Evolutionary conservation across 2,113 vertebrate species (phyloP), one percentile per base, ranked within the genome.

Genomic region (Gracilinanus agilis): DNA sequence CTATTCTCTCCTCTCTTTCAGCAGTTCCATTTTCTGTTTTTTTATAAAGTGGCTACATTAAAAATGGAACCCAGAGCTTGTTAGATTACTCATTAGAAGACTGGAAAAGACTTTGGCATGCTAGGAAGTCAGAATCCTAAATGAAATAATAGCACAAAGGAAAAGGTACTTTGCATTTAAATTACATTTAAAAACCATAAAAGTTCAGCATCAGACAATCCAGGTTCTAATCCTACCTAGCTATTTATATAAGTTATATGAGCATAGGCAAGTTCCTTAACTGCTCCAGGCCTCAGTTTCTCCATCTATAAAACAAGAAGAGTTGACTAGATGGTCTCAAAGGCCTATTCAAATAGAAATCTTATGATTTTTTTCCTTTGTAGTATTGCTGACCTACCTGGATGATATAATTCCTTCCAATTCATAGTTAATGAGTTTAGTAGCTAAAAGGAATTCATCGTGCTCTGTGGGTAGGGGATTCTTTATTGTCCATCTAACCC

Each of bases 1-100:
- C 90, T 97, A 96, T 96, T 96, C 95, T 88, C 88, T 98, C 94
- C 88, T 97, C 67, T 95, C n/a, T 10, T 40, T 83, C 19, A 54
- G 7, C 67, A 40, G n/a, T 83, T 0, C 0, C 58, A 55, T 96
- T 88, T 92, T 56, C 75, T 3, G 0, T 97, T 96, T 97, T 96
- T 90, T 95, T 96, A 75, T 0, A 0, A 0, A 90, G 96, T 92
- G 19, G 75, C 93, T 90, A 40, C 44, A 2, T 40, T 40, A 0
- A 0, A 1, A 89, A 92, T 92, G 0, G 0, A 21, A 67, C 89
- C 56, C 49, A 55, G 92, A 0, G 40, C 93, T 92, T 94, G 93
- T 44, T 2, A 91, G 92, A 53, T 55, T 9, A n/a, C 89, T 93
- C 0, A 3, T 55, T 27, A 49, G 21, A 0, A 25, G 0, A 55